These are phyloP conservation scores for Erannis defoliaria DNA, from an alignment of 2,888 invertebrate species.

Conservation along the genomic window DNA sequence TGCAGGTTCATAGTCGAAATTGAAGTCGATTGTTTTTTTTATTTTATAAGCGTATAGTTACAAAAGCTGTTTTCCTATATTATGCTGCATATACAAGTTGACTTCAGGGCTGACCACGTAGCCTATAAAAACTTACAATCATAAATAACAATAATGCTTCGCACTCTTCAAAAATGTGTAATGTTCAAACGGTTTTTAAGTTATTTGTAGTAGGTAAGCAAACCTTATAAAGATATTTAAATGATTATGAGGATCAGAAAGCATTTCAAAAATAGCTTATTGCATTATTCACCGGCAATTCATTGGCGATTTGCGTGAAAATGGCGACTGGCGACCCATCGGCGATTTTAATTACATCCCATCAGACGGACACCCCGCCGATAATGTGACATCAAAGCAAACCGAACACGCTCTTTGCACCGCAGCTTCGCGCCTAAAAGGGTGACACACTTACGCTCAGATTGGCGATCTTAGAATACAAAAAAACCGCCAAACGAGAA, in stretches of 20 bases:
- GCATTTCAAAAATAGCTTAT: constrained; percentile 4
- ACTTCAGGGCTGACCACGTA: too few species aligned
- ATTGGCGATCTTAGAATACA: not conserved
- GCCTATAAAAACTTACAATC: too few species aligned
- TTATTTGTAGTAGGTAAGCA: not conserved
- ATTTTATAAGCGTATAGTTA: too few species aligned
- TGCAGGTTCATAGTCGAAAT: too few species aligned
- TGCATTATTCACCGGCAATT: constrained; percentile 13
- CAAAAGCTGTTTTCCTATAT: too few species aligned
- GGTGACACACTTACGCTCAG: constrained; percentile 2
- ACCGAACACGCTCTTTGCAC: constrained; percentile 50
- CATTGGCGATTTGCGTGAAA: constrained; percentile 49
- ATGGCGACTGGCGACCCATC: not conserved
- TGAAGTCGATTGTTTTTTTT: too few species aligned
- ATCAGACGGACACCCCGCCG: constrained; percentile 64
- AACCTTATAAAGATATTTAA: too few species aligned
- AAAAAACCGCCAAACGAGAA: too few species aligned
- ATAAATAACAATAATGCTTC: too few species aligned
- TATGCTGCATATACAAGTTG: too few species aligned
- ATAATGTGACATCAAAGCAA: constrained; percentile 73
- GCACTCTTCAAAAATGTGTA: too few species aligned
- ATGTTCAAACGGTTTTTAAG: too few species aligned
- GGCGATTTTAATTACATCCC: constrained; percentile 64
- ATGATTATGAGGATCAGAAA: not conserved
- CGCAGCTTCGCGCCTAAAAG: constrained; percentile 32